Percentiles rank a stretch among this genome's conserved stretches.
These are phyloP conservation scores for Pomatorhinus ruficollis DNA, from an alignment of 2,113 vertebrate genomes.

Conservation along the genomic window DNA sequence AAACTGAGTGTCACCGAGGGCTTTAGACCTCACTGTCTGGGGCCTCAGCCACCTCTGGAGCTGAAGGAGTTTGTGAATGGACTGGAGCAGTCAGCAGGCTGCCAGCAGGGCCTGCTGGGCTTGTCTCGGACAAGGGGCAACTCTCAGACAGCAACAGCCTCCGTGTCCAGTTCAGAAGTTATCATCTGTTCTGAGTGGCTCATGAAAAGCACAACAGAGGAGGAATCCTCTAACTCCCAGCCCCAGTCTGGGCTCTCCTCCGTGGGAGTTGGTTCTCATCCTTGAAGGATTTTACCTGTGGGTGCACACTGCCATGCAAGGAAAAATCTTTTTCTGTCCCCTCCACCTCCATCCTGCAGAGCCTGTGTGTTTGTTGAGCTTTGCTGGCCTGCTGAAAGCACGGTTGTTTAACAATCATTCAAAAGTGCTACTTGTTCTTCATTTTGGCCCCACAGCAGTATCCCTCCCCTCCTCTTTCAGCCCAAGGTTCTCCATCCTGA, in stretches of 20 bases:
- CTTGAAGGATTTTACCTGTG: not conserved
- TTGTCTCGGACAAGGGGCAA: not conserved
- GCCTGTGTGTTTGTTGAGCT: not conserved
- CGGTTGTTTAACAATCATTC: accelerated
- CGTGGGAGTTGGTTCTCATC: not conserved
- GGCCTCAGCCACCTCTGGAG: accelerated
- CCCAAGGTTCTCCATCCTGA: not conserved
- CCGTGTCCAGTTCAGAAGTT: accelerated
- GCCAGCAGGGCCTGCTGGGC: not conserved
- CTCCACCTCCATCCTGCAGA: not conserved
- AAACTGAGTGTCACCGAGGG: conserved; percentile 17
- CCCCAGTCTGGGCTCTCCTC: not conserved
- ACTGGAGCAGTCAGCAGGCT: not conserved
- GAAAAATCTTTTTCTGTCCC: not conserved
- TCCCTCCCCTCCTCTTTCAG: not conserved
- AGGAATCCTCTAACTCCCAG: not conserved
- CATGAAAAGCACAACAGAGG: not conserved
- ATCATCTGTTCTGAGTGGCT: not conserved
- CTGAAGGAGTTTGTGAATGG: conserved; percentile 15
- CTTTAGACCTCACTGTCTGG: not conserved
- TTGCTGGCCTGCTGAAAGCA: not conserved
- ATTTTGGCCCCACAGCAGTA: not conserved
- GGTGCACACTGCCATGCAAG: not conserved
- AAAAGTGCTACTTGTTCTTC: not conserved
- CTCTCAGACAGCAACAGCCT: not conserved